Conservation (phyloP, 2,797 vertebrate genomes). For the Sylvia borin region DNA sequence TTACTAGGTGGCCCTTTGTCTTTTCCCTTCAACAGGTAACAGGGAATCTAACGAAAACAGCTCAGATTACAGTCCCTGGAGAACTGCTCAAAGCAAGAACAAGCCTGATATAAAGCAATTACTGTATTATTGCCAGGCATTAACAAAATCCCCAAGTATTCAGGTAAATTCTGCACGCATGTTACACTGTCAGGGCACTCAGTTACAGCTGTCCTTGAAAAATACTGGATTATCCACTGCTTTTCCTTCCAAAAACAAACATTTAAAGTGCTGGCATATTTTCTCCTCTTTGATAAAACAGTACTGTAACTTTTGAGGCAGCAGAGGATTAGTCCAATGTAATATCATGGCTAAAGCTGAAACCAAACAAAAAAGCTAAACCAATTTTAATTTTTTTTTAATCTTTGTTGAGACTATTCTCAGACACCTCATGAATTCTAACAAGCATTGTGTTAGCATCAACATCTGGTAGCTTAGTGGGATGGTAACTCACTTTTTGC, state of each 20-base stretch:
- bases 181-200: not conserved
- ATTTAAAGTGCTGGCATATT: not conserved
- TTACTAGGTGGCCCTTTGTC: not conserved
- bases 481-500: not conserved
- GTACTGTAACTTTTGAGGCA: slow-evolving; percentile 3
- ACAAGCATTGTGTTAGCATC: not conserved
- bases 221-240: not conserved
- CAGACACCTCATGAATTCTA: slow-evolving; percentile 25
- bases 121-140: not conserved
- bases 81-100: not conserved
- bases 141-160: not conserved
- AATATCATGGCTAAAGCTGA: slow-evolving; percentile 31
- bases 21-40: not conserved
- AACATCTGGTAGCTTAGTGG: slow-evolving; percentile 36
- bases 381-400: not conserved
- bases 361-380: slow-evolving; percentile 35
- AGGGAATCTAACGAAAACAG: not conserved
- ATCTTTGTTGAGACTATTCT: slow-evolving; percentile 1
- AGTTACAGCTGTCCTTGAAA: slow-evolving; percentile 16
- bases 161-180: not conserved
- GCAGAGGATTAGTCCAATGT: slow-evolving; percentile 9
- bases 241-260: slow-evolving; percentile 13
- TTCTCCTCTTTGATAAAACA: slow-evolving; percentile 6
- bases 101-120: not conserved
- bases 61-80: not conserved